Percentiles rank a stretch among this genome's conserved stretches.
Conservation (phyloP, 2,888 invertebrate species). For the Lymantria dispar region DNA sequence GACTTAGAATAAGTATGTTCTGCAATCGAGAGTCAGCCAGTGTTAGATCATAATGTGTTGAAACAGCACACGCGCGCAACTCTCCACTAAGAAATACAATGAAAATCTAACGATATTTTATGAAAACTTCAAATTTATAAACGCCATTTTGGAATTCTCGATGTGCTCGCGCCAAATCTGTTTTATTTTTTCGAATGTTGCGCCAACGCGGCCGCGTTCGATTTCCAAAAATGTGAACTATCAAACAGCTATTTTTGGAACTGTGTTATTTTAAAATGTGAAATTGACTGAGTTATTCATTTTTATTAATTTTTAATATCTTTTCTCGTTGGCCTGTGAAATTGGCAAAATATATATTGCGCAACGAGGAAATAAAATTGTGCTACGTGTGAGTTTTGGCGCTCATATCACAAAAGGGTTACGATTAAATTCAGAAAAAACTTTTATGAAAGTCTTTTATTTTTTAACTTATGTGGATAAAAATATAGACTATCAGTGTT, state of each 20-base stretch:
- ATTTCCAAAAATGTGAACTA: slow-evolving; percentile 50
- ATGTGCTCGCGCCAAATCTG: slow-evolving; percentile 43
- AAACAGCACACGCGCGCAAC: slow-evolving; percentile 78
- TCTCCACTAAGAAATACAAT: slow-evolving; percentile 61
- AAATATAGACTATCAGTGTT: slow-evolving; percentile 29
- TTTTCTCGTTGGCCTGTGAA: slow-evolving; percentile 52
- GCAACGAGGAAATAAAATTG: slow-evolving; percentile 48
- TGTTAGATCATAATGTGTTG: slow-evolving; percentile 83
- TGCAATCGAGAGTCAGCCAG: slow-evolving; percentile 80
- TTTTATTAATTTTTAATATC: slow-evolving; percentile 34
- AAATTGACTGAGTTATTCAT: slow-evolving; percentile 27
- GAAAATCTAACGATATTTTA: slow-evolving; percentile 47
- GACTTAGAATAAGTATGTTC: slow-evolving; percentile 83
- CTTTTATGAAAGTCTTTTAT: slow-evolving; percentile 11
- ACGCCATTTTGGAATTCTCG: slow-evolving; percentile 24
- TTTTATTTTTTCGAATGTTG: slow-evolving; percentile 28
- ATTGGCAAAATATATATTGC: slow-evolving; percentile 62
- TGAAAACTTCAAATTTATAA: slow-evolving; percentile 32
- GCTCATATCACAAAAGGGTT: slow-evolving; percentile 27
- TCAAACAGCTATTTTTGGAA: slow-evolving; percentile 36
- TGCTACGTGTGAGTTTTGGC: slow-evolving; percentile 36
- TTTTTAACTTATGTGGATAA: slow-evolving; percentile 22
- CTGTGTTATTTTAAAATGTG: slow-evolving; percentile 29
- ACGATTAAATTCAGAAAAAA: slow-evolving; percentile 15
- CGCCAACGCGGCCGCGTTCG: slow-evolving; percentile 26